A percentile compares a stretch with the other conserved stretches of the same genome.
phyloP scores from a whole-genome alignment of 2,888 invertebrate genomes.

The Agrochola lychnidis region DNA sequence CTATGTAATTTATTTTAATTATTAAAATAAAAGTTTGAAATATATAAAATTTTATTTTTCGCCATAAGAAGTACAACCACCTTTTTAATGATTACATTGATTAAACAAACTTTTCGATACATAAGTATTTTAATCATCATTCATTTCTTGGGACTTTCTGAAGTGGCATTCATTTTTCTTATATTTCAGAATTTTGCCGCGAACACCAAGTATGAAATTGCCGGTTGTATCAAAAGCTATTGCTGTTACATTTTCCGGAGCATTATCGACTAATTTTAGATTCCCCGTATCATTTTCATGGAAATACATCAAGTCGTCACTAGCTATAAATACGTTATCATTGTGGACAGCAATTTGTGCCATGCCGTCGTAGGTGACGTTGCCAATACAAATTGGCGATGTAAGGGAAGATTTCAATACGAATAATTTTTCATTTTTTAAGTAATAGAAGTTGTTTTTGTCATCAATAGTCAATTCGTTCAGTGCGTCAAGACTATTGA shows the following conservation, averaged over 20 bases:
- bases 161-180: conserved; percentile 76
- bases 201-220: conserved; percentile 79
- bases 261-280: conserved; percentile 76
- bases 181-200: conserved; percentile 80
- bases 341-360: conserved; percentile 83
- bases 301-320: conserved; percentile 79
- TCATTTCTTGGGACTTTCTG: conserved; percentile 48
- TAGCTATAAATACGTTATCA: conserved; percentile 79
- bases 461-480: conserved; percentile 83
- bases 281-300: conserved; percentile 79
- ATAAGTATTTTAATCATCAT: conserved; percentile 13
- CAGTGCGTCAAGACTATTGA: conserved; percentile 76
- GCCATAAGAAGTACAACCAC: neutral
- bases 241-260: conserved; percentile 79
- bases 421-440: conserved; percentile 78
- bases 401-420: conserved; percentile 76
- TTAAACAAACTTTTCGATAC: neutral
- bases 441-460: conserved; percentile 83
- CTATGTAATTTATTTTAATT: conserved; percentile 70
- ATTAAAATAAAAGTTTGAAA: conserved; percentile 65
- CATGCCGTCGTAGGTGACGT: conserved; percentile 78
- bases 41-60: conserved; percentile 25
- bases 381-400: conserved; percentile 75
- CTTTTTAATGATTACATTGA: neutral
- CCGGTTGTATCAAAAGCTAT: conserved; percentile 82